Evolutionary conservation across 2,113 vertebrate species (phyloP).

Genomic region (Pseudonaja textilis): DNA sequence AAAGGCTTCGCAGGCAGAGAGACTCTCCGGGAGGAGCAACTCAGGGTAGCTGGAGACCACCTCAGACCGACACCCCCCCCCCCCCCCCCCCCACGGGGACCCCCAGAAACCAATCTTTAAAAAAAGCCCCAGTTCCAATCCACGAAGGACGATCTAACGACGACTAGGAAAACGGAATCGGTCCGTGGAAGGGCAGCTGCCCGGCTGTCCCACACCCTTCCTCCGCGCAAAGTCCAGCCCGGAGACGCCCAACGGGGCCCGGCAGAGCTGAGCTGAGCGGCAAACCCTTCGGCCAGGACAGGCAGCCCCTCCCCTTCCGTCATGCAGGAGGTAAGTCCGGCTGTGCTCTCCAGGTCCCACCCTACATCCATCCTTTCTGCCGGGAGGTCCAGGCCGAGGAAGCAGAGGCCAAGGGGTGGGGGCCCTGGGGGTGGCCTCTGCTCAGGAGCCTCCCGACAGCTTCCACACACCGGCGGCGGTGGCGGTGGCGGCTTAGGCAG

Average conservation of each 20-base stretch:
- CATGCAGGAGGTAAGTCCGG: constrained; percentile 67
- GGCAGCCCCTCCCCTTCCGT: constrained; percentile 65
- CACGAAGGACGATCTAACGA: constrained; percentile 55
- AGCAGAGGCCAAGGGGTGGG: constrained; percentile 63
- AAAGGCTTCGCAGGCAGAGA: constrained; percentile 76
- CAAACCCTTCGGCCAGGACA: constrained; percentile 66
- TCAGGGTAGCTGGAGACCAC: constrained; percentile 68
- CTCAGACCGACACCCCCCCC: too few species aligned
- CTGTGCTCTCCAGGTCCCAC: constrained; percentile 70
- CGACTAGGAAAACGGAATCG: constrained; percentile 61
- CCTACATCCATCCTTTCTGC: constrained; percentile 68
- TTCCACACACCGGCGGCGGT: constrained; percentile 37
- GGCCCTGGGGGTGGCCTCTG: constrained; percentile 42
- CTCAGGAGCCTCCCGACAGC: constrained; percentile 56
- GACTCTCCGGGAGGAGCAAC: constrained; percentile 66
- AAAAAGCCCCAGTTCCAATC: constrained; percentile 70
- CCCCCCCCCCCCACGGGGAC: too few species aligned
- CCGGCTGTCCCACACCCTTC: constrained; percentile 60
- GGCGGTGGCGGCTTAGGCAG: constrained; percentile 70
- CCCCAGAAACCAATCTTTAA: constrained; percentile 65
- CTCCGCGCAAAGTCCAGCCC: constrained; percentile 55
- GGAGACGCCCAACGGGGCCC: constrained; percentile 52
- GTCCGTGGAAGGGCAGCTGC: constrained; percentile 59
- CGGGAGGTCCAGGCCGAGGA: constrained; percentile 67
- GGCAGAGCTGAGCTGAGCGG: constrained; percentile 60